Percentiles rank a stretch among this genome's conserved stretches.
These are phyloP conservation scores for Orthosia incerta DNA, from an alignment of 2,888 invertebrate species.

Conservation along the genomic window DNA sequence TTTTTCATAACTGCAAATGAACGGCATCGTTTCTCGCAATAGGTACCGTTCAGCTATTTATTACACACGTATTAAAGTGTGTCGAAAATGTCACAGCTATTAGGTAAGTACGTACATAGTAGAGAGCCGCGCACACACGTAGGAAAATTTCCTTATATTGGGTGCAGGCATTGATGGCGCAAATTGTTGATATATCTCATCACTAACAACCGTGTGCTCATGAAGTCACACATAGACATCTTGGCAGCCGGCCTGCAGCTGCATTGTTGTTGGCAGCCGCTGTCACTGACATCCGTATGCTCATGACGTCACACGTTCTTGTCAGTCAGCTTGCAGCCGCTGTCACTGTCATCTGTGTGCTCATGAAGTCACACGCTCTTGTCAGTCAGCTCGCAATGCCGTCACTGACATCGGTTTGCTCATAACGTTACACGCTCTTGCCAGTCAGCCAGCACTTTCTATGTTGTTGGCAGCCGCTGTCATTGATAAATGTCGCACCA, in stretches of 20 bases:
- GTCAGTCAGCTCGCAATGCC: not conserved
- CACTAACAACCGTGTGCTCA: not conserved
- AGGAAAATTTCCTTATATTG: constrained; percentile 12
- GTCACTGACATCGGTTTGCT: not conserved
- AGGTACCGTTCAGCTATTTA: constrained; percentile 27
- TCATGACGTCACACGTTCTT: not conserved
- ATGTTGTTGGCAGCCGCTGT: not conserved
- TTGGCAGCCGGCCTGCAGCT: not conserved
- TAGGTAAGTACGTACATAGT: constrained; percentile 13
- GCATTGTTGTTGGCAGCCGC: not conserved
- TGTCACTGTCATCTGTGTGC: not conserved
- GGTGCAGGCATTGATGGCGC: constrained; percentile 2
- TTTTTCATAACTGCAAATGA: not conserved
- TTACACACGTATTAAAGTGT: constrained; percentile 57
- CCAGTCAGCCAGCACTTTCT: not conserved
- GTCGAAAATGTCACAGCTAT: constrained; percentile 38
- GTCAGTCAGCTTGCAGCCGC: not conserved
- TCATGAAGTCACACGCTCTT: not conserved
- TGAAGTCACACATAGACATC: not conserved
- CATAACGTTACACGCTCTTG: not conserved
- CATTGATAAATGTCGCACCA: not conserved
- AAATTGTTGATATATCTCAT: not conserved
- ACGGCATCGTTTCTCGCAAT: constrained; percentile 9
- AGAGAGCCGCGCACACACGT: not conserved
- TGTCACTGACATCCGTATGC: not conserved